Conservation (phyloP, 2,113 vertebrate genomes). For the Sceloporus undulatus region DNA sequence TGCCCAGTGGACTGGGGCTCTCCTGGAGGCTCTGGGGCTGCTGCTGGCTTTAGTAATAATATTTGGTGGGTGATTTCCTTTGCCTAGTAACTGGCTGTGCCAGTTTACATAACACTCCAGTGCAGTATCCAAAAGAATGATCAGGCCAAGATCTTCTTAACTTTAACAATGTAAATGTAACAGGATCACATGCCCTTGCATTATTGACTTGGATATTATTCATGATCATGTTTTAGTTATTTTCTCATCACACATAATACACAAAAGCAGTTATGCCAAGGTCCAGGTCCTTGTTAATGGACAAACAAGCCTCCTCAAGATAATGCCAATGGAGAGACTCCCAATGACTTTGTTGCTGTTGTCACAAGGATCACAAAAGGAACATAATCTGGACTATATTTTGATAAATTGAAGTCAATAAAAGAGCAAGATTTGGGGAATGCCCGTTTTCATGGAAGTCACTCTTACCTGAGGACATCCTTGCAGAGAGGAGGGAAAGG, state of each 20-base stretch:
- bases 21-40: too few species aligned
- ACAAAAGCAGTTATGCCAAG: neutral
- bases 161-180: neutral
- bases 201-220: neutral
- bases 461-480: conserved; percentile 89
- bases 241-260: neutral
- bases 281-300: neutral
- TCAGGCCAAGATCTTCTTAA: neutral
- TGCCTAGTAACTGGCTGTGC: neutral
- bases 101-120: neutral
- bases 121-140: too few species aligned
- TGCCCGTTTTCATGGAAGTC: rapidly evolving
- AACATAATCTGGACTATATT: neutral
- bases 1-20: too few species aligned
- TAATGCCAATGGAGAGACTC: neutral
- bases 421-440: neutral
- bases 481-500: conserved; percentile 94
- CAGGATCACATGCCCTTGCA: neutral
- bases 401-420: neutral
- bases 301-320: neutral
- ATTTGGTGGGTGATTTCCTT: neutral
- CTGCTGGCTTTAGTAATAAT: neutral
- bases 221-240: neutral
- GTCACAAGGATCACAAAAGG: neutral
- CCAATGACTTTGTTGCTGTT: neutral